Base-by-base conservation (phyloP, 2,113 vertebrate genomes). In the Eulacestoma nigropectus region DNA sequence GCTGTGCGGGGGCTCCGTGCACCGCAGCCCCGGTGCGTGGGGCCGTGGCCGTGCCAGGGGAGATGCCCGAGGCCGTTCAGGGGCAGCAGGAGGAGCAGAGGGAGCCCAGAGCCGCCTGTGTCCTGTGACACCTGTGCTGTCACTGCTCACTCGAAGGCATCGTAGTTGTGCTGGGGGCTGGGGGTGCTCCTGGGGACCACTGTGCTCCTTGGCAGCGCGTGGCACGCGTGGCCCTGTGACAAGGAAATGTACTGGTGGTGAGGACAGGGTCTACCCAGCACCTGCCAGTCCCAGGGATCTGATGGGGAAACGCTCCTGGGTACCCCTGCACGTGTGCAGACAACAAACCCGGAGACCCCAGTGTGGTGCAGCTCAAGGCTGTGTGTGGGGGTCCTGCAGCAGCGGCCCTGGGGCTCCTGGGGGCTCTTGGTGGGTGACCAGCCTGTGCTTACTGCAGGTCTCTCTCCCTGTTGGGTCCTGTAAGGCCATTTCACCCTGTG, bases 271-370 rank as follows among this genome's bases (percentile, higher is more conserved):
- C 41, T 52, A 6, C 59, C 47, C 57, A 16, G 55, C 47, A 16
- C 8, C 59, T 20, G 53, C 52, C 29, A 4, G 49, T 18, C 29
- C 37, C 1, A 1, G 8, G 50, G 35, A 6, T 62, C 37, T n/a
- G 4, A 1, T 3, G 20, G 37, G 46, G 44, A 56, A 50, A 13
- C 0, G 2, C 30, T 60, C 35, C 56, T 1, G 0, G 1, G 7
- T 21, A 29, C 7, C 33, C 9, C 70, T 6, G 12, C 0, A 0
- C 17, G 47, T n/a, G 49, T n/a, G 63, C 5, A 4, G 37, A 16
- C 4, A 4, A 30, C 4, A 11, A 19, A 17, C 16, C 14, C 0
- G 0, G 47, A 1, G 35, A 30, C 10, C 42, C 23, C 12, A 4
- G 39, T 9, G 46, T 4, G 44, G 19, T 21, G 49, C 62, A 35